Evolutionary conservation across 2,797 vertebrate genomes (phyloP).

Genomic region (Catostomus latipinnis): DNA sequence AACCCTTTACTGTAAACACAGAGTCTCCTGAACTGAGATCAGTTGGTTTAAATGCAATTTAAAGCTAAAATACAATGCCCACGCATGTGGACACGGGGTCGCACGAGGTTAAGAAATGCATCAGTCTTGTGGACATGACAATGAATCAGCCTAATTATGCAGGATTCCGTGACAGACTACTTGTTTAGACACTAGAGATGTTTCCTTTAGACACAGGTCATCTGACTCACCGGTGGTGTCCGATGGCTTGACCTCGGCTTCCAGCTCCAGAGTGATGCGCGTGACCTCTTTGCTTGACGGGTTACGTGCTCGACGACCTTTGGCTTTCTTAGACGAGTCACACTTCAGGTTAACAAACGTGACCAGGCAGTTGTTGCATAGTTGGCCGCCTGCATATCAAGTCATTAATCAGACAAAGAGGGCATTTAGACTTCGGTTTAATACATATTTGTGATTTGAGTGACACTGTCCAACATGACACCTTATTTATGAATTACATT

Average conservation of each 20-base stretch:
- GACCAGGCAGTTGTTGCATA: slow-evolving; percentile 94
- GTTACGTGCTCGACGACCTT: slow-evolving; percentile 90
- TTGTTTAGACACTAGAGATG: too few relatives aligned
- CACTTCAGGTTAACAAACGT: slow-evolving; percentile 97
- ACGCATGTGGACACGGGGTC: too few relatives aligned
- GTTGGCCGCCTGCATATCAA: slow-evolving; percentile 70
- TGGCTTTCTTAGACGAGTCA: slow-evolving; percentile 91
- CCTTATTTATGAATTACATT: neutral
- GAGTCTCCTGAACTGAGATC: too few relatives aligned
- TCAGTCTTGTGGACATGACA: too few relatives aligned
- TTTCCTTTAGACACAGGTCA: too few relatives aligned
- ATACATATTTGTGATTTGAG: neutral
- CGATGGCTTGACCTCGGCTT: slow-evolving; percentile 92
- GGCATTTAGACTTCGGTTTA: neutral
- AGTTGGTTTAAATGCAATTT: too few relatives aligned
- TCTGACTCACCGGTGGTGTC: slow-evolving; percentile 88
- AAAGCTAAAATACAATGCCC: too few relatives aligned
- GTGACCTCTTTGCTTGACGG: slow-evolving; percentile 90
- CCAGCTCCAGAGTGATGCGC: slow-evolving; percentile 93
- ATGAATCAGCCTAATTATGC: too few relatives aligned
- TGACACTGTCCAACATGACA: neutral
- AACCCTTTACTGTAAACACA: too few relatives aligned
- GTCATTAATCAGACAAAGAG: neutral
- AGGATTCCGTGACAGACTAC: too few relatives aligned
- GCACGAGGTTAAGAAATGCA: too few relatives aligned